phyloP scores from a whole-genome alignment of 2,888 invertebrate genomes.

The Criorhina ranunculi region DNA sequence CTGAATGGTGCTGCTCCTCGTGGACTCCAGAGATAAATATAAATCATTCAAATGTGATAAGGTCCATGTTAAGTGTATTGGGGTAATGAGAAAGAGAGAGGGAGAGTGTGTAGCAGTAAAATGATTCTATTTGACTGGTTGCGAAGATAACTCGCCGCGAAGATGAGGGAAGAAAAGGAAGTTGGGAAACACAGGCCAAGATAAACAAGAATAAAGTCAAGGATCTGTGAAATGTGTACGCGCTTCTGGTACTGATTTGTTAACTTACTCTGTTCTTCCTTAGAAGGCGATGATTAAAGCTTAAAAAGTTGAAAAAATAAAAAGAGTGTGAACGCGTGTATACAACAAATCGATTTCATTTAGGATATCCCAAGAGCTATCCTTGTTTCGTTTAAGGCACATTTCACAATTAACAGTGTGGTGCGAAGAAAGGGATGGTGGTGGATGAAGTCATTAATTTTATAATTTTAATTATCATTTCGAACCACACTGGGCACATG shows the following conservation, averaged over 20 bases:
- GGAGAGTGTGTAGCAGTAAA: background rate
- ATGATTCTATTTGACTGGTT: conserved; percentile 53
- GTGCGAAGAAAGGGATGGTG: background rate
- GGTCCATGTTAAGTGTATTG: conserved; percentile 53
- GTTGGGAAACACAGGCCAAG: conserved; percentile 15
- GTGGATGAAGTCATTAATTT: too few species aligned
- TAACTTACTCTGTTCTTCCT: background rate
- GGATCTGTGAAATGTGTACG: conserved; percentile 5
- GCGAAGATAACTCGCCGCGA: conserved; percentile 29
- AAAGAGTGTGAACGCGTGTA: conserved; percentile 10
- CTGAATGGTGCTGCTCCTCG: conserved; percentile 4
- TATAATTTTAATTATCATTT: too few species aligned
- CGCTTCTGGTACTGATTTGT: conserved; percentile 19
- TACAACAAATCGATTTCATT: conserved; percentile 8
- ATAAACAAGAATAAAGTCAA: conserved; percentile 44
- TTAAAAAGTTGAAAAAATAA: conserved; percentile 7
- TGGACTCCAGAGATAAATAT: conserved; percentile 52
- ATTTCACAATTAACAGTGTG: background rate
- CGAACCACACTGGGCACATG: too few species aligned
- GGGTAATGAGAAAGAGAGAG: too few species aligned
- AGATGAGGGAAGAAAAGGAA: background rate
- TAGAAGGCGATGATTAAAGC: conserved; percentile 20
- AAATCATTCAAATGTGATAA: conserved; percentile 75
- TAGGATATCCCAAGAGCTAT: background rate
- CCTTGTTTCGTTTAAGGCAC: background rate